Evolutionary conservation across 2,797 vertebrate species (phyloP).

Genomic region (Leuciscus waleckii): DNA sequence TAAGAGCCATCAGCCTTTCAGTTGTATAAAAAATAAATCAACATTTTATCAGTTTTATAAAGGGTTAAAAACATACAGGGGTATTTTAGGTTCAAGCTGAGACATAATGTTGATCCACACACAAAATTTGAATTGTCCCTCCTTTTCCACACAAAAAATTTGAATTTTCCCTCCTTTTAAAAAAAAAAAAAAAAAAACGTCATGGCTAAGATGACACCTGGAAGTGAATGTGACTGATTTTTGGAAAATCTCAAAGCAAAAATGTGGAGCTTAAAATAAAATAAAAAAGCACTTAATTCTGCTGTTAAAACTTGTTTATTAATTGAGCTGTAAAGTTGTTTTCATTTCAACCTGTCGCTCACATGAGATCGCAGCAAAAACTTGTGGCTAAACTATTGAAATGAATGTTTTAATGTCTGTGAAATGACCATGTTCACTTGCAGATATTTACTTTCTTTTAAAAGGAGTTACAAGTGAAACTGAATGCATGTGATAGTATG

Average conservation of each 20-base stretch:
- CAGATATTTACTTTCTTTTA: background rate
- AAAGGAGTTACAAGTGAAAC: background rate
- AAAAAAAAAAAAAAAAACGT: background rate
- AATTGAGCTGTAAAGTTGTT: background rate
- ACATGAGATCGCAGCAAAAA: background rate
- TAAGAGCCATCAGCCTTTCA: conserved; percentile 5
- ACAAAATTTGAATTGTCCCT: background rate
- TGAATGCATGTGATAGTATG: background rate
- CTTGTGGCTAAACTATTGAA: background rate
- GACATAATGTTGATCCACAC: background rate
- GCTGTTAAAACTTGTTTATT: too few species aligned
- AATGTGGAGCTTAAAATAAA: too few species aligned
- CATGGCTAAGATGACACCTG: background rate
- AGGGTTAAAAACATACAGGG: background rate
- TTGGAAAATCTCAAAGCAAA: background rate
- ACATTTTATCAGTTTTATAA: background rate
- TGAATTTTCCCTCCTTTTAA: background rate
- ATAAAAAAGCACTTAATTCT: too few species aligned
- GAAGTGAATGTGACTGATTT: background rate
- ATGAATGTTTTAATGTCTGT: background rate
- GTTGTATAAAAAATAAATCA: background rate
- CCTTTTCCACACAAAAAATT: background rate
- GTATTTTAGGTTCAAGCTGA: background rate
- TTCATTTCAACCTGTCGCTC: background rate
- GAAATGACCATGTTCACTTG: background rate